Base-by-base conservation (phyloP, 2,888 invertebrate genomes). In the Meteorus colon region DNA sequence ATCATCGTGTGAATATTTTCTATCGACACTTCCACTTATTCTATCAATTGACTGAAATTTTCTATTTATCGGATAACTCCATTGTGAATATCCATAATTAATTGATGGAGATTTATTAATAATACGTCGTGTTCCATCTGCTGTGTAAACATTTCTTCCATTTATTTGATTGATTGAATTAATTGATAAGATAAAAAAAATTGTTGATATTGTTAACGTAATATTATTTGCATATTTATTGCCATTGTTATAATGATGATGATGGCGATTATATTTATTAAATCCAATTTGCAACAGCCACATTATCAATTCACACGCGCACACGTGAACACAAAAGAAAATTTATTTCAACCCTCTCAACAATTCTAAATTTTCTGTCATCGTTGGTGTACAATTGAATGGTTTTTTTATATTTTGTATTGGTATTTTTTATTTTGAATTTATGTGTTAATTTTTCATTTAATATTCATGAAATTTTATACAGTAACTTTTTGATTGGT, bases 61-160 rank as follows among this genome's bases (percentile, higher is more conserved):
- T 34, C 51, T 66, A 27, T 48, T 14, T 31, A 31, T 48, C 19
- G 65, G 29, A 34, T 34, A 51, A 24, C 37, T 71, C 66, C 71
- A 75, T 71, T 65, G n/a, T 6, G 75, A 66, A 24, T 75, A 66
- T 34, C 55, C 66, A 65, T 65, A 59, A 24, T 66, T 62, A 8
- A 55, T 70, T 37, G n/a, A 16, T 16, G 37, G 37, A 34, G 51
- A 37, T n/a, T 29, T 69, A 69, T 75, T 51, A 66, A 51, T 65
- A 27, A 37, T 4, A 19, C 55, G 55, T 55, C 10, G 55, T 19
- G 19, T 55, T 6, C 55, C 55, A 55, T 55, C 31, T 5, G 59
- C 62, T 65, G 34, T n/a, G 37, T 75, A 59, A 41, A 75, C 51
- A 71, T 71, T 71, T 66, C 71, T 34, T 65, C 59, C 66, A 16